Percentiles rank a stretch among this genome's conserved stretches.
These are phyloP conservation scores for Crepidodera aurea DNA, from an alignment of 2,888 invertebrate species.

Conservation along the genomic window DNA sequence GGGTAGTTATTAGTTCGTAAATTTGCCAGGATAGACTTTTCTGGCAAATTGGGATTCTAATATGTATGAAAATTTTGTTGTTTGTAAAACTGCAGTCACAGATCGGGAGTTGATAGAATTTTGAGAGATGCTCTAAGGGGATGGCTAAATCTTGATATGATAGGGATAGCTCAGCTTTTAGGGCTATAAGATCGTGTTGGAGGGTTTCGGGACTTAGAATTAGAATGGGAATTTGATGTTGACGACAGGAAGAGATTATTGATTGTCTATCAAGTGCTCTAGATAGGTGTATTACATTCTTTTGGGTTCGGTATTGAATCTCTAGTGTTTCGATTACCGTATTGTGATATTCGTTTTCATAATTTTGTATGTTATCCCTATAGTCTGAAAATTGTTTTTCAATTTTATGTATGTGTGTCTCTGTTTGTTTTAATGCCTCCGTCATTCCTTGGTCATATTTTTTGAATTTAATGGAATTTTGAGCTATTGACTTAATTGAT, in stretches of 20 bases:
- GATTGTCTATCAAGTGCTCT: conserved; percentile 1
- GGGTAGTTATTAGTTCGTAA: conserved; percentile 32
- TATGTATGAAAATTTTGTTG: conserved; percentile 16
- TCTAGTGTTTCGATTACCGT: background rate
- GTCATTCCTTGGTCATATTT: too few species aligned
- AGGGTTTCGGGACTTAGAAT: conserved; percentile 1
- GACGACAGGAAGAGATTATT: background rate
- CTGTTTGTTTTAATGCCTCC: too few species aligned
- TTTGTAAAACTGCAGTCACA: too few species aligned
- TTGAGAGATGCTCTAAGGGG: conserved; percentile 15
- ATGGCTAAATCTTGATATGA: conserved; percentile 25
- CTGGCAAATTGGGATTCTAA: conserved; percentile 31
- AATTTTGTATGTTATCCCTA: too few species aligned
- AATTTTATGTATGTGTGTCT: too few species aligned
- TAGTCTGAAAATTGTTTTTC: too few species aligned
- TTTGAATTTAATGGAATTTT: too few species aligned
- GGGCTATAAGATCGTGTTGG: background rate
- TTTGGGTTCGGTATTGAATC: background rate
- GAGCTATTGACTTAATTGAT: too few species aligned
- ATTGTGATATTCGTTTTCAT: too few species aligned
- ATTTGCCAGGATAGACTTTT: conserved; percentile 25
- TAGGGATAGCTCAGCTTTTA: background rate
- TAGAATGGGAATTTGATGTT: conserved; percentile 2
- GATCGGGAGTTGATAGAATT: conserved; percentile 34
- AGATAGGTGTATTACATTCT: background rate